These are phyloP conservation scores for Dinoponera quadriceps DNA, from an alignment of 1,140 invertebrate species.

Conservation along the genomic window DNA sequence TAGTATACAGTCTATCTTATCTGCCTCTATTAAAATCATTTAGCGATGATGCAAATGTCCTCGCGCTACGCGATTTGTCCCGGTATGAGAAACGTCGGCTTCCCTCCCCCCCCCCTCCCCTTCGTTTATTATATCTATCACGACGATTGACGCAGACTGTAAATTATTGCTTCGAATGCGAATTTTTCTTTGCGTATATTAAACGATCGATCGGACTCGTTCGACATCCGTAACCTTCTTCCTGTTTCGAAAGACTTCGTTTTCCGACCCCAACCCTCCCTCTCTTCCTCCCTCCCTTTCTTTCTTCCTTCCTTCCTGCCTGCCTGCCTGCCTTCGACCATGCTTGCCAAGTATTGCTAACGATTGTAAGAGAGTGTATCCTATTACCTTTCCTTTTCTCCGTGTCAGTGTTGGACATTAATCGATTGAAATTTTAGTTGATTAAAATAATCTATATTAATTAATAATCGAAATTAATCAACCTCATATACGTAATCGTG, in stretches of 20 bases:
- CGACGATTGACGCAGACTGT: slow-evolving; percentile 37
- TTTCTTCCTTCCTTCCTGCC: no score
- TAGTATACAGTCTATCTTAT: slow-evolving; percentile 45
- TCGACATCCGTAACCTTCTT: slow-evolving; percentile 11
- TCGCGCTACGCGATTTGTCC: slow-evolving; percentile 38
- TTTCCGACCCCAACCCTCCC: neutral
- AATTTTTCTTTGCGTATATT: slow-evolving; percentile 33
- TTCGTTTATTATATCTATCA: slow-evolving; percentile 5
- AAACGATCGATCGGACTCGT: slow-evolving; percentile 28
- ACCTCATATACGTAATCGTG: no score
- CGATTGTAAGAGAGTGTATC: slow-evolving; percentile 27
- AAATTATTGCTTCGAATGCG: slow-evolving; percentile 59
- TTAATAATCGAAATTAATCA: no score
- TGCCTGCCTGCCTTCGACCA: no score
- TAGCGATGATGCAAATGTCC: slow-evolving; percentile 41
- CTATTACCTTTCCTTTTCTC: slow-evolving; percentile 6
- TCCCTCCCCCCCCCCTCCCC: no score
- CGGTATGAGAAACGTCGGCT: slow-evolving; percentile 23
- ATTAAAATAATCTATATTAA: no score
- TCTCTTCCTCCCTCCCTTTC: neutral
- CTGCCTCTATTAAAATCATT: slow-evolving; percentile 36
- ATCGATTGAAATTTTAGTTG: no score
- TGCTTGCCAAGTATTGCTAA: slow-evolving; percentile 54
- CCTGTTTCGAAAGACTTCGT: slow-evolving; percentile 41
- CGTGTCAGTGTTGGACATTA: no score